Percentiles rank a stretch among this genome's conserved stretches.
Conservation (phyloP, 2,888 invertebrate genomes). For the Antheraea assamensis region DNA sequence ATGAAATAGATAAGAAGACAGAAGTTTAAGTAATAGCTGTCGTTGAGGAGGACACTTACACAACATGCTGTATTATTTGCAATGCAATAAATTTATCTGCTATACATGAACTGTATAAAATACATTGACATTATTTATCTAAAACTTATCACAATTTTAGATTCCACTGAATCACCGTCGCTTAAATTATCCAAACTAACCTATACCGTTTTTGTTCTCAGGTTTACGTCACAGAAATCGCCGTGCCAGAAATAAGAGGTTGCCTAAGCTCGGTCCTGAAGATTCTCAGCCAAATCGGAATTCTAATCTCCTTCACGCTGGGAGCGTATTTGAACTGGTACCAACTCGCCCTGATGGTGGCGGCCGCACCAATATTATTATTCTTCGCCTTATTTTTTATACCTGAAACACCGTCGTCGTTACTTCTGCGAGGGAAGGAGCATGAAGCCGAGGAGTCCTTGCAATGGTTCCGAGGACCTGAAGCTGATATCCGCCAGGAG, state of each 20-base stretch:
- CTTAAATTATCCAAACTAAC: neutral
- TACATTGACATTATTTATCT: too few relatives aligned
- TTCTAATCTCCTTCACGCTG: slow-evolving; percentile 90
- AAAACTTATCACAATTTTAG: too few relatives aligned
- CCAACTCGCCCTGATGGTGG: slow-evolving; percentile 89
- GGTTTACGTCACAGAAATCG: slow-evolving; percentile 96
- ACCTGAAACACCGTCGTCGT: slow-evolving; percentile 94
- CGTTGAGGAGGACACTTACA: too few relatives aligned
- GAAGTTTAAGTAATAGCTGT: too few relatives aligned
- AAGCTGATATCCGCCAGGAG: slow-evolving; percentile 89
- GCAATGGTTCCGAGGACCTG: slow-evolving; percentile 90
- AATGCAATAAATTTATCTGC: too few relatives aligned
- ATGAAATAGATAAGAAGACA: too few relatives aligned
- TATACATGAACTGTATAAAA: too few relatives aligned
- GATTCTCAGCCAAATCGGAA: slow-evolving; percentile 91
- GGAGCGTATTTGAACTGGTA: slow-evolving; percentile 93
- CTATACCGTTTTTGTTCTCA: slow-evolving; percentile 55
- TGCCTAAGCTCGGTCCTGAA: slow-evolving; percentile 93
- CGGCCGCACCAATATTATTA: slow-evolving; percentile 88
- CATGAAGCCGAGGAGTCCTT: slow-evolving; percentile 88
- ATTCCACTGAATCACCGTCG: too few relatives aligned
- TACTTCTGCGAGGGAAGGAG: slow-evolving; percentile 88
- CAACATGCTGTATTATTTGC: too few relatives aligned
- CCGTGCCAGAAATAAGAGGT: slow-evolving; percentile 92
- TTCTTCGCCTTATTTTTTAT: slow-evolving; percentile 89